Evolutionary conservation across 2,113 vertebrate species (phyloP).

Genomic region (Clarias batrachus): DNA sequence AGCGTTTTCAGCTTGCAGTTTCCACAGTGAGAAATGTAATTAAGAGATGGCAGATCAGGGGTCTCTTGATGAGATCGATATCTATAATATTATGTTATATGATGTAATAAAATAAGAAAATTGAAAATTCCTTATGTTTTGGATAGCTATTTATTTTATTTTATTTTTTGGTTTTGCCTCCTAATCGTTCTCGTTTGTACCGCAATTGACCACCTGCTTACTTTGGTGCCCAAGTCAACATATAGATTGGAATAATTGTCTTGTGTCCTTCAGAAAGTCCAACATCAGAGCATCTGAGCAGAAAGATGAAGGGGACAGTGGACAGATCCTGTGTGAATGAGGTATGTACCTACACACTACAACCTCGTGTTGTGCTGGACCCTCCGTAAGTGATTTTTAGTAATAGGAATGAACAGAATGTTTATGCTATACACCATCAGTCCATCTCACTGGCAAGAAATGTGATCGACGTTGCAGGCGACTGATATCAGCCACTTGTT

Average conservation of each 20-base stretch:
- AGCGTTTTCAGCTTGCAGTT: no score
- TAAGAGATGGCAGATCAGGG: no score
- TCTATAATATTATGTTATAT: no score
- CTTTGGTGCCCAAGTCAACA: not conserved
- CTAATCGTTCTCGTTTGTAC: not conserved
- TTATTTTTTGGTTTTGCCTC: not conserved
- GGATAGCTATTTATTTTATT: not conserved
- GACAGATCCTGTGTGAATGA: not conserved
- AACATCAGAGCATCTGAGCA: conserved; percentile 1
- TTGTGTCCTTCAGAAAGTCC: conserved; percentile 12
- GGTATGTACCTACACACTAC: conserved; percentile 2
- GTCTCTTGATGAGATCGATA: no score
- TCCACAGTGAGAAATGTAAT: no score
- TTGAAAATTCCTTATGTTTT: no score
- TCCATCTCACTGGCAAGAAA: not conserved
- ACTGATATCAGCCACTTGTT: not conserved
- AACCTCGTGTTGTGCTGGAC: not conserved
- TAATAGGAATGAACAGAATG: not conserved
- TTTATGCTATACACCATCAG: not conserved
- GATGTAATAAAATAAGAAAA: no score
- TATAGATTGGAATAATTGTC: not conserved
- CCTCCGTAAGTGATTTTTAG: not conserved
- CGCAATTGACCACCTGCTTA: not conserved
- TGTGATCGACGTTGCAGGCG: not conserved
- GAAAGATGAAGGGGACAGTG: conserved; percentile 8